These are phyloP conservation scores for Rhyacophila evoluta DNA, from an alignment of 2,888 invertebrate species.

Conservation along the genomic window DNA sequence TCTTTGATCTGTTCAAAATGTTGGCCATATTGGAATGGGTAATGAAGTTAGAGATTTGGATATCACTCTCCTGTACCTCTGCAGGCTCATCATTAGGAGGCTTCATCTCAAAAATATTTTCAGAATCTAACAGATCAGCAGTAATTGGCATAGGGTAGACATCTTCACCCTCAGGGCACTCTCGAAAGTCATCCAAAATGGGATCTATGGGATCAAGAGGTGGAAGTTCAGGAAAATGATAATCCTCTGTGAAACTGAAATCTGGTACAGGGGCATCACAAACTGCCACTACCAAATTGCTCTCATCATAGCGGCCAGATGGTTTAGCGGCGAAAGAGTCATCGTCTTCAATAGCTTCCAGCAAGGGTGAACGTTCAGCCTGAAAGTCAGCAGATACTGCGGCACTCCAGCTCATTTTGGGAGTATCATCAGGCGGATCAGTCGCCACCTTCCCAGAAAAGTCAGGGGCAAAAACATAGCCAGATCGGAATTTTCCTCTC, in stretches of 20 bases:
- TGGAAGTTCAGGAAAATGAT: constrained; percentile 61
- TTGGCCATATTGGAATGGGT: not conserved
- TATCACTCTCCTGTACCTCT: not conserved
- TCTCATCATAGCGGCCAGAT: constrained; percentile 64
- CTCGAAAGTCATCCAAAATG: constrained; percentile 64
- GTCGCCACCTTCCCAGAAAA: not conserved
- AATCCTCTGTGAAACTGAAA: constrained; percentile 66
- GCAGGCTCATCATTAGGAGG: not conserved
- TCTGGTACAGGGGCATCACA: constrained; percentile 62
- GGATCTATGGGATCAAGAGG: constrained; percentile 60
- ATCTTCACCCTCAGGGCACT: too few species aligned
- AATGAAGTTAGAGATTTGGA: too few species aligned
- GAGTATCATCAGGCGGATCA: constrained; percentile 28
- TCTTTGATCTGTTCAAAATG: not conserved
- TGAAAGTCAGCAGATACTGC: constrained; percentile 27
- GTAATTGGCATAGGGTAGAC: not conserved
- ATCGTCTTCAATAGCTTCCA: constrained; percentile 56
- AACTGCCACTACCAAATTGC: constrained; percentile 67
- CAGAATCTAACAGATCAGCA: not conserved
- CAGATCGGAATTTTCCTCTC: not conserved
- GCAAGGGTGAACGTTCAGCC: not conserved
- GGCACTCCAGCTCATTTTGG: constrained; percentile 44
- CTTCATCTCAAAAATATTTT: too few species aligned
- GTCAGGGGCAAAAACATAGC: not conserved
- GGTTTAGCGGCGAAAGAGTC: constrained; percentile 52